Evolutionary conservation across 92 coral and sea anemone species (phyloP).

Genomic region (Diadumene lineata): DNA sequence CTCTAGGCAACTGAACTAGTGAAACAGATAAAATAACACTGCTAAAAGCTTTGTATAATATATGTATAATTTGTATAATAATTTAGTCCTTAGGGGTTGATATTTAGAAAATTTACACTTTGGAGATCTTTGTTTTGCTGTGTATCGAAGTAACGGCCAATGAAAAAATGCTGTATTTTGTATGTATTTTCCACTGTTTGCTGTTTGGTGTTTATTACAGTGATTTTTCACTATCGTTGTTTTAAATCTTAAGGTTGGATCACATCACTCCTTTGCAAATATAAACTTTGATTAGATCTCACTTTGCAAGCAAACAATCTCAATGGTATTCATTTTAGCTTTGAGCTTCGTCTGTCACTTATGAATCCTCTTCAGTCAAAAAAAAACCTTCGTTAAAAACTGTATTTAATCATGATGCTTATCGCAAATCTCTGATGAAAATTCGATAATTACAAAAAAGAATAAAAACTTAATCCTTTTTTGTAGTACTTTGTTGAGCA

Average conservation of each 20-base stretch:
- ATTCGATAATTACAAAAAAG: background rate
- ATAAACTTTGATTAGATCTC: background rate
- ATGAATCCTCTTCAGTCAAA: no score
- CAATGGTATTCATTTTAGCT: background rate
- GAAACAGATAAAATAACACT: background rate
- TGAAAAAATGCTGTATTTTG: no score
- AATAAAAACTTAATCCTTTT: background rate
- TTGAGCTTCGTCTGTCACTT: no score
- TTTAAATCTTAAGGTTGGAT: background rate
- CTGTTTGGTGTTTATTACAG: no score
- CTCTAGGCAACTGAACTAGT: background rate
- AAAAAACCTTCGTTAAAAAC: no score
- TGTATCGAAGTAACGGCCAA: no score
- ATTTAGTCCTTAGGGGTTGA: background rate
- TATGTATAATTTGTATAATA: background rate
- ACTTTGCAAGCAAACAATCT: constrained; percentile 2
- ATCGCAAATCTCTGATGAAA: no score
- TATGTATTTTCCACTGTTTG: no score
- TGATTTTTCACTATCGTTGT: background rate
- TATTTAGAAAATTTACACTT: background rate
- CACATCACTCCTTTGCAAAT: background rate
- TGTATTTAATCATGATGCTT: no score
- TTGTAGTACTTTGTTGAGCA: background rate
- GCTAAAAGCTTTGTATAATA: background rate
- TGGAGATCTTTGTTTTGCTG: no score